phyloP scores from a whole-genome alignment of 2,113 vertebrate species.

The Balaeniceps rex region DNA sequence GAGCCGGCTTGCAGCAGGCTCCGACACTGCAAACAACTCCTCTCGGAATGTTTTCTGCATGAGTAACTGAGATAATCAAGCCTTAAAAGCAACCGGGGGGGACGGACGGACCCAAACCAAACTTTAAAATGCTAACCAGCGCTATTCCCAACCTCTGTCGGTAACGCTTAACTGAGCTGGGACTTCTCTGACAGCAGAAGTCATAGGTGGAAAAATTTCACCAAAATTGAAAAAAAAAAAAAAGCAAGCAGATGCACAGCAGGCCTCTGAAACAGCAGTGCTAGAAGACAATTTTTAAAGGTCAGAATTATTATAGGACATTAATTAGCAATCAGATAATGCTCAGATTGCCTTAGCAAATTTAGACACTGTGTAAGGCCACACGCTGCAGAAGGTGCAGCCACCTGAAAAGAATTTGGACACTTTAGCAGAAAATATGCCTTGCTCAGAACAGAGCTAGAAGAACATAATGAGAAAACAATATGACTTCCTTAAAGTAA shows the following conservation, averaged over 20 bases:
- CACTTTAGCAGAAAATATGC: not conserved
- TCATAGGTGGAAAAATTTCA: not conserved
- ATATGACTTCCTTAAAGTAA: not conserved
- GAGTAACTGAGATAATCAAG: not conserved
- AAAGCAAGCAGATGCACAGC: not conserved
- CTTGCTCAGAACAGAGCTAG: not conserved
- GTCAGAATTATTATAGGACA: slow-evolving; percentile 45
- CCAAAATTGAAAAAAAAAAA: no score
- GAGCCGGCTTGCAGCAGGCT: not conserved
- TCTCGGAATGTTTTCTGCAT: not conserved
- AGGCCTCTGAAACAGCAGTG: not conserved
- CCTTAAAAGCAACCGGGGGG: not conserved
- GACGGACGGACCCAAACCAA: not conserved
- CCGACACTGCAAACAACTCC: not conserved
- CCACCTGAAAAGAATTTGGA: slow-evolving; percentile 15
- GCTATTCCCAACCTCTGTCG: not conserved
- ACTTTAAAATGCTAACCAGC: not conserved
- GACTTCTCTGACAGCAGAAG: not conserved
- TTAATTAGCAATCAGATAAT: slow-evolving; percentile 44
- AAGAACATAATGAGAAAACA: not conserved
- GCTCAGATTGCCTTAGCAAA: slow-evolving; percentile 5
- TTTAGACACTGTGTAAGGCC: not conserved
- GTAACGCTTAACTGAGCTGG: not conserved
- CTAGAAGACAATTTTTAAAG: slow-evolving; percentile 35
- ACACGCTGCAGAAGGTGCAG: not conserved